Evolutionary conservation across 1,140 invertebrate genomes (phyloP).

Genomic region (Drosophila nigrodunni): DNA sequence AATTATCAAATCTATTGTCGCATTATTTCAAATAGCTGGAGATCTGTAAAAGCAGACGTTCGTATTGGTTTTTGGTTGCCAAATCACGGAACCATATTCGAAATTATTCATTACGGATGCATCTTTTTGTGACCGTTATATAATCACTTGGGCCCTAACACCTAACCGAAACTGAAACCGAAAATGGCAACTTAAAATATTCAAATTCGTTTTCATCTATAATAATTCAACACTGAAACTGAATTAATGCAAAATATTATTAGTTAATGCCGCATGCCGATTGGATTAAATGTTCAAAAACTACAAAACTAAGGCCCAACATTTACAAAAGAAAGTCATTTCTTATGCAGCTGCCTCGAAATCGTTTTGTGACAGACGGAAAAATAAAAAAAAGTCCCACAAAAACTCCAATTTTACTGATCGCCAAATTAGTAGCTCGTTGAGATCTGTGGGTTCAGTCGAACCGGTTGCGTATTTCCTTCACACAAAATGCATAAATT

Average conservation of each 20-base stretch:
- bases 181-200: constrained; percentile 35
- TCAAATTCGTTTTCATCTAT: constrained; percentile 62
- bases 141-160: constrained; percentile 40
- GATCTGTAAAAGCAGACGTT: constrained; percentile 41
- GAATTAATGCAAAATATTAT: constrained; percentile 79
- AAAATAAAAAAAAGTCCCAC: neutral
- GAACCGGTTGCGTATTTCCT: constrained; percentile 25
- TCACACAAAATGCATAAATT: constrained; percentile 53
- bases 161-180: neutral
- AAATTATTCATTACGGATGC: constrained; percentile 62
- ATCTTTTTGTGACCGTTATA: constrained; percentile 56
- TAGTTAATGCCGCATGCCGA: constrained; percentile 44
- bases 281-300: constrained; percentile 36
- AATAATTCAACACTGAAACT: constrained; percentile 61
- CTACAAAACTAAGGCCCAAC: constrained; percentile 27
- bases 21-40: constrained; percentile 4
- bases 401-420: constrained; percentile 3
- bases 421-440: constrained; percentile 60
- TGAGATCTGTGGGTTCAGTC: constrained; percentile 39
- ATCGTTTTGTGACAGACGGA: constrained; percentile 11
- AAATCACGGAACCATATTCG: constrained; percentile 74
- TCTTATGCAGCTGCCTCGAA: constrained; percentile 42
- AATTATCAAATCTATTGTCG: constrained; percentile 68
- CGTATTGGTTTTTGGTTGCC: constrained; percentile 59
- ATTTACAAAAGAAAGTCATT: constrained; percentile 69